Evolutionary conservation across 2,888 invertebrate species (phyloP).

Genomic region (Sarcophaga subvicina): DNA sequence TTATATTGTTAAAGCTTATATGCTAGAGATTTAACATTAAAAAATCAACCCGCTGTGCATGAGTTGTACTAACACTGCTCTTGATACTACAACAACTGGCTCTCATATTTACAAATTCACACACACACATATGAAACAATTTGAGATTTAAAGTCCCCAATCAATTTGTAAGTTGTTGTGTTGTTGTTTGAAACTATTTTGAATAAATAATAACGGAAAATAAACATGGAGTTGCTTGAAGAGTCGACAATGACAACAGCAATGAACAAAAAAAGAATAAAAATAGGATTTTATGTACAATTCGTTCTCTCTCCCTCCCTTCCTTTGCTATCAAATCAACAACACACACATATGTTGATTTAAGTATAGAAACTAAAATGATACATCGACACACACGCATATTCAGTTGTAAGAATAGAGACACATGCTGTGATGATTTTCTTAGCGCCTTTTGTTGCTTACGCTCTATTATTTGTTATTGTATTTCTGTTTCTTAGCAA

Average conservation of each 20-base stretch:
- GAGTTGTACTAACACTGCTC: too few relatives aligned
- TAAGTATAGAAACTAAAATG: background rate
- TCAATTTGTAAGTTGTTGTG: conserved; percentile 62
- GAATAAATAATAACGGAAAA: conserved; percentile 63
- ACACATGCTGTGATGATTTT: background rate
- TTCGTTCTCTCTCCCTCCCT: background rate
- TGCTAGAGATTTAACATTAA: too few relatives aligned
- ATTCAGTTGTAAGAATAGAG: background rate
- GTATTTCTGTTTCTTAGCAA: conserved; percentile 6
- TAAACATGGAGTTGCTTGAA: conserved; percentile 37
- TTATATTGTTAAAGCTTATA: too few relatives aligned
- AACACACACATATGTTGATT: too few relatives aligned
- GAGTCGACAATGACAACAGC: too few relatives aligned
- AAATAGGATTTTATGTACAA: conserved; percentile 5
- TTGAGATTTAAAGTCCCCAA: conserved; percentile 62
- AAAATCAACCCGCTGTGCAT: too few relatives aligned
- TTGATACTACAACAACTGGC: background rate
- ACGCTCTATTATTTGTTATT: background rate
- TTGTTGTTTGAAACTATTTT: conserved; percentile 65
- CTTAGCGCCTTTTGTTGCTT: conserved; percentile 43
- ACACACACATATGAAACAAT: conserved; percentile 16
- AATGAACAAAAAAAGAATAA: background rate
- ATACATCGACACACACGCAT: conserved; percentile 8
- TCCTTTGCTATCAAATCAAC: too few relatives aligned
- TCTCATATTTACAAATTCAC: background rate